These are phyloP conservation scores for Mionectes macconnelli DNA, from an alignment of 2,113 vertebrate species.

Conservation along the genomic window DNA sequence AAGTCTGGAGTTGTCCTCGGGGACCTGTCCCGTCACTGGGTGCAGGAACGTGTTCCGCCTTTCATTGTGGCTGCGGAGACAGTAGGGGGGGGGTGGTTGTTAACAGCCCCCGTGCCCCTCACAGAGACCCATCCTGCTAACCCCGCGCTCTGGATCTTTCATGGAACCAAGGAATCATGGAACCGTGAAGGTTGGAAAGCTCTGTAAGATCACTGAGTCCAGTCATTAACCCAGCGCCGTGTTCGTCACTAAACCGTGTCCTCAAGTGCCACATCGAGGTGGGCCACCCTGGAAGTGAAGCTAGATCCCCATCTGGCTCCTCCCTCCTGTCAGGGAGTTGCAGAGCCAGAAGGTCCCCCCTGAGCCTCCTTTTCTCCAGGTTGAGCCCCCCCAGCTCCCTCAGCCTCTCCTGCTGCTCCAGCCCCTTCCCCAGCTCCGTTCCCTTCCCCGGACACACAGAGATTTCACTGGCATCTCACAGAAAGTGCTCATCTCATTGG, in stretches of 20 bases:
- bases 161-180: rapidly evolving
- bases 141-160: rapidly evolving
- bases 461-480: rapidly evolving
- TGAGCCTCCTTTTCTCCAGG: neutral
- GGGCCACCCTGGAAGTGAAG: neutral
- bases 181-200: rapidly evolving
- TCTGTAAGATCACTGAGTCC: neutral
- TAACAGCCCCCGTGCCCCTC: neutral
- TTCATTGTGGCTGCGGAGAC: constrained; percentile 86
- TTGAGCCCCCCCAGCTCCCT: neutral
- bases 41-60: constrained; percentile 83
- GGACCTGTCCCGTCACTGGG: constrained; percentile 80
- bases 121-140: too few species aligned
- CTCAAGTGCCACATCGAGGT: neutral
- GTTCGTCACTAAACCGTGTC: neutral
- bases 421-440: neutral
- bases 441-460: neutral
- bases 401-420: neutral
- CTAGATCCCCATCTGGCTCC: neutral
- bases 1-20: constrained; percentile 76
- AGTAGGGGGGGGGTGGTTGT: rapidly evolving
- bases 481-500: rapidly evolving
- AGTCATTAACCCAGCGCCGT: neutral
- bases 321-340: neutral
- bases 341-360: too few species aligned